Evolutionary conservation across 2,113 vertebrate genomes (phyloP).

Genomic region (Desmodus rotundus): DNA sequence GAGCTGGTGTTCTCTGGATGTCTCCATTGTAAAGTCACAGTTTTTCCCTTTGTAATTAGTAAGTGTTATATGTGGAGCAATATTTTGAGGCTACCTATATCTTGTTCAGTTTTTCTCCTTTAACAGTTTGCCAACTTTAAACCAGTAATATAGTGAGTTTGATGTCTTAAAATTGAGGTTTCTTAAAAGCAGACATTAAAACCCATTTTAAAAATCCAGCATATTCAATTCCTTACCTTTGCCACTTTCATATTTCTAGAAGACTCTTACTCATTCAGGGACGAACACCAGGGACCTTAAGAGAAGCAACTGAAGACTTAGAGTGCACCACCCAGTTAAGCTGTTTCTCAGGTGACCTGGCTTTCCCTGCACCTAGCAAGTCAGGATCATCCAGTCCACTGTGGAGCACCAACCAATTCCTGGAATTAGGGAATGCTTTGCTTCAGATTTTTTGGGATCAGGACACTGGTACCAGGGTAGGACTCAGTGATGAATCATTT

Average conservation of each 20-base stretch:
- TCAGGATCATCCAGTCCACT: not conserved
- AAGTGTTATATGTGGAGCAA: not conserved
- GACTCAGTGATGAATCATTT: constrained; percentile 20
- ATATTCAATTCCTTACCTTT: not conserved
- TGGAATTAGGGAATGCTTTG: not conserved
- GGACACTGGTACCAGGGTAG: not conserved
- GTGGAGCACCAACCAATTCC: constrained; percentile 5
- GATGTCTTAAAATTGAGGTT: constrained; percentile 8
- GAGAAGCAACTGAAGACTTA: not conserved
- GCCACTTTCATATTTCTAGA: not conserved
- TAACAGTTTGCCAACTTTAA: not conserved
- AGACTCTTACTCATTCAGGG: not conserved
- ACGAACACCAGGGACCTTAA: not conserved
- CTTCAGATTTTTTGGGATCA: constrained; percentile 22
- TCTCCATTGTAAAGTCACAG: not conserved
- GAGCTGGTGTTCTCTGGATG: not conserved
- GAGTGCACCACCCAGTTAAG: not conserved
- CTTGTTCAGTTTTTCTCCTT: not conserved
- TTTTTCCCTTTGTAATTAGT: not conserved
- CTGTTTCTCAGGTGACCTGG: not conserved
- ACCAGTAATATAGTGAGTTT: not conserved
- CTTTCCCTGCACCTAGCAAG: not conserved
- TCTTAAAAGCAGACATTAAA: not conserved
- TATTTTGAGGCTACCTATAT: not conserved
- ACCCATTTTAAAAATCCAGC: not conserved